Evolutionary conservation across 2,113 vertebrate genomes (phyloP).

Genomic region (Tragelaphus scriptus): DNA sequence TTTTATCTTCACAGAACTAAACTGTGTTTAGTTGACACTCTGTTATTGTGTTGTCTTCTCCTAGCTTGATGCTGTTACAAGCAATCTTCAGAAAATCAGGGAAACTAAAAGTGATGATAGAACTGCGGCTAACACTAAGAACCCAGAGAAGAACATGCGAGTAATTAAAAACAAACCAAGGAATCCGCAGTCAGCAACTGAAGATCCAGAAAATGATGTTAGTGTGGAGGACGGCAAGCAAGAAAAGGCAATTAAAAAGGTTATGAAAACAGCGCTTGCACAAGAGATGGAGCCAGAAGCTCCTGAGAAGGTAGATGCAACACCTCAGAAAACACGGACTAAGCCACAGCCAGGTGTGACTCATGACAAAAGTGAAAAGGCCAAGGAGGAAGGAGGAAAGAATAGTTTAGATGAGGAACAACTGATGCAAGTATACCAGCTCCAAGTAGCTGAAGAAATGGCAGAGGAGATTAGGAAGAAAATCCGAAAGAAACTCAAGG

Average conservation of each 20-base stretch:
- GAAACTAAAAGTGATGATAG: constrained; percentile 81
- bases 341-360: constrained; percentile 68
- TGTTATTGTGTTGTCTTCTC: constrained; percentile 63
- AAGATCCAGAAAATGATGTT: constrained; percentile 81
- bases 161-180: constrained; percentile 85
- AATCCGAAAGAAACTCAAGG: constrained; percentile 81
- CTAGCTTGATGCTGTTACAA: constrained; percentile 87
- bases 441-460: constrained; percentile 86
- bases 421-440: constrained; percentile 86
- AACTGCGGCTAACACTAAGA: constrained; percentile 81
- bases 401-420: constrained; percentile 78
- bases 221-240: constrained; percentile 73
- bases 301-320: constrained; percentile 54
- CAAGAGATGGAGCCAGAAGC: constrained; percentile 54
- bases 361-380: constrained; percentile 71
- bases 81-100: constrained; percentile 83
- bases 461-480: constrained; percentile 83
- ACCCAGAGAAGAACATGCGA: constrained; percentile 81
- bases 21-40: constrained; percentile 11
- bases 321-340: constrained; percentile 66
- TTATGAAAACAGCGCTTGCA: constrained; percentile 67
- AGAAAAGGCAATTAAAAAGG: constrained; percentile 77
- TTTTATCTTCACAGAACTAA: background rate
- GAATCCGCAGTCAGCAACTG: constrained; percentile 72
- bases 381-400: constrained; percentile 59